A percentile compares a stretch with the other conserved stretches of the same genome.
These are phyloP conservation scores for Hetaerina americana DNA, from an alignment of 1,140 invertebrate genomes.

Conservation along the genomic window DNA sequence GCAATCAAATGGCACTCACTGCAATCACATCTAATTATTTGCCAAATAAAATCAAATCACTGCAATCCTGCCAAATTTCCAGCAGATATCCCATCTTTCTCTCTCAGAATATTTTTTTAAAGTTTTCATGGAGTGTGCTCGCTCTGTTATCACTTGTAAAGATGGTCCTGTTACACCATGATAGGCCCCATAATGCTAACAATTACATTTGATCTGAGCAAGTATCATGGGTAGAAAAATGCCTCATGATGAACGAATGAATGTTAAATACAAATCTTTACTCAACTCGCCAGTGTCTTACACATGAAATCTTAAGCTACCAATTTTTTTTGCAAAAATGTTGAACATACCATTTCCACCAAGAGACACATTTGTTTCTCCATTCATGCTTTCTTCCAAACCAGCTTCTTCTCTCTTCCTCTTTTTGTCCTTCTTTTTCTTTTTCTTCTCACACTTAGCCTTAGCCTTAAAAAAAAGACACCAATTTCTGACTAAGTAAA, in stretches of 20 bases:
- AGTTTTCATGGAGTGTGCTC: too few relatives aligned
- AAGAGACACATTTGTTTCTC: background rate
- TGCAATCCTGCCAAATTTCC: too few relatives aligned
- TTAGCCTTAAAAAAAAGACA: background rate
- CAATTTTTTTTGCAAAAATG: background rate
- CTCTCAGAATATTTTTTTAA: too few relatives aligned
- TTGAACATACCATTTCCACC: background rate
- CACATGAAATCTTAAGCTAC: background rate
- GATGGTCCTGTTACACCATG: too few relatives aligned
- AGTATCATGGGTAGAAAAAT: background rate
- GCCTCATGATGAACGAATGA: background rate
- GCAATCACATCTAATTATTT: too few relatives aligned
- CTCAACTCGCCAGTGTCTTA: background rate
- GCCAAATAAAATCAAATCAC: too few relatives aligned
- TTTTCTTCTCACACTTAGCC: background rate
- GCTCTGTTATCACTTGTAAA: too few relatives aligned
- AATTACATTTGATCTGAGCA: background rate
- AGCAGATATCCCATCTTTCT: too few relatives aligned
- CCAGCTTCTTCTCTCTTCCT: background rate
- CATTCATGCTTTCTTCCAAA: background rate
- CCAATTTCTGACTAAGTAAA: too few relatives aligned
- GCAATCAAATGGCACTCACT: too few relatives aligned
- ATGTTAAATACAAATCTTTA: background rate
- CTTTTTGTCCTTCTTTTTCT: background rate
- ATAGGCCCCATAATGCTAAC: too few relatives aligned